phyloP scores from a whole-genome alignment of 2,113 vertebrate genomes.

The Eira barbara region DNA sequence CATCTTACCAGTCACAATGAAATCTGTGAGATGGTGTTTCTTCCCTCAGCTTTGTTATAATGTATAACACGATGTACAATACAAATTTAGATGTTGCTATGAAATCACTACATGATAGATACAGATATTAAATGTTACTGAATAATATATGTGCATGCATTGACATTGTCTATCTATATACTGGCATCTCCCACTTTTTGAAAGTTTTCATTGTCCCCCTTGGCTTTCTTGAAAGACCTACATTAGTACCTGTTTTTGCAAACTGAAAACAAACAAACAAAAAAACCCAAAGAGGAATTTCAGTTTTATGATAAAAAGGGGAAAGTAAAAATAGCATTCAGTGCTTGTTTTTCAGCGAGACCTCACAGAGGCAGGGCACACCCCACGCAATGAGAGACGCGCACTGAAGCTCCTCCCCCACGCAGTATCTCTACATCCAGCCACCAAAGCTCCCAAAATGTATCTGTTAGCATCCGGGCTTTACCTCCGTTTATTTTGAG shows the following conservation, averaged over 20 bases:
- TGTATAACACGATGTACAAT: not conserved
- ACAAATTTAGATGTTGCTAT: not conserved
- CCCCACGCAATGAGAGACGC: fast-evolving
- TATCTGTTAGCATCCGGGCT: not conserved
- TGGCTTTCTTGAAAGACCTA: not conserved
- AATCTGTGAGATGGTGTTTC: not conserved
- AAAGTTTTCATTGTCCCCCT: not conserved
- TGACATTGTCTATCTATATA: not conserved
- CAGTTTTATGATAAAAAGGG: not conserved
- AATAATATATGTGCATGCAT: not conserved
- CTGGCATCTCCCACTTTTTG: not conserved
- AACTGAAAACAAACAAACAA: not conserved
- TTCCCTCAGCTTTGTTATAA: not conserved
- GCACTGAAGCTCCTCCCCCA: not conserved
- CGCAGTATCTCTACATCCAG: fast-evolving
- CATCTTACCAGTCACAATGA: not conserved
- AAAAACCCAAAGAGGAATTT: not conserved
- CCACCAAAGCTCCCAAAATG: not conserved
- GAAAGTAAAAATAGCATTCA: not conserved
- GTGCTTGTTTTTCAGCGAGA: not conserved
- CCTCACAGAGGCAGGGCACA: not conserved
- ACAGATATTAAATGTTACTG: not conserved
- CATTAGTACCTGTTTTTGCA: not conserved
- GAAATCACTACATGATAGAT: not conserved
- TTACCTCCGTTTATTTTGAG: not conserved